A percentile compares a stretch with the other conserved stretches of the same genome.
These are phyloP conservation scores for Sitophilus oryzae DNA, from an alignment of 1,140 invertebrate genomes.

Conservation along the genomic window DNA sequence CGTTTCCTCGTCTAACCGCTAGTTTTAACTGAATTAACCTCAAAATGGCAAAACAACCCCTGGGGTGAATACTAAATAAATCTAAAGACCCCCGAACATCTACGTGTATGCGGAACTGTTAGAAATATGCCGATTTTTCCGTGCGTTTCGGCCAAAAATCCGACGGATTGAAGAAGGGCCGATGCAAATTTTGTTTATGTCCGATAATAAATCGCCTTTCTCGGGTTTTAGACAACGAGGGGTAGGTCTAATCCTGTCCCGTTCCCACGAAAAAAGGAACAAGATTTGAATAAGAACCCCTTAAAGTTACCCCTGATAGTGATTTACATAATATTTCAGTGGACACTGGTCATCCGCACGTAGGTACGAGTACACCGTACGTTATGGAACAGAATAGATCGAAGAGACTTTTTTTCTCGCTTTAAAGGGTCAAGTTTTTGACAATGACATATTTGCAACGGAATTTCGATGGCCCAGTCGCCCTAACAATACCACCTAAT, in stretches of 20 bases:
- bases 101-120: conserved; percentile 13
- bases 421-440: conserved; percentile 4
- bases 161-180: conserved; percentile 23
- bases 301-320: conserved; percentile 23
- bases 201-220: conserved; percentile 28
- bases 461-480: background rate
- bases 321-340: conserved; percentile 37
- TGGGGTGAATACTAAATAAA: conserved; percentile 27
- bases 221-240: conserved; percentile 23
- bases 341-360: conserved; percentile 34
- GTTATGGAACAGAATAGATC: conserved; percentile 22
- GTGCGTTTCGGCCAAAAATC: conserved; percentile 19
- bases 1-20: conserved; percentile 21
- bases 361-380: too few relatives aligned
- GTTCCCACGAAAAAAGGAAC: conserved; percentile 34
- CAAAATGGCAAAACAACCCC: conserved; percentile 27
- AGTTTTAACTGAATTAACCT: conserved; percentile 29
- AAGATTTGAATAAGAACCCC: conserved; percentile 34
- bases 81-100: conserved; percentile 19
- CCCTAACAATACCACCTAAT: too few relatives aligned
- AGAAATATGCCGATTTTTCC: conserved; percentile 25
- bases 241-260: conserved; percentile 23
- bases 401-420: conserved; percentile 13
- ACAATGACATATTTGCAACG: conserved; percentile 6
- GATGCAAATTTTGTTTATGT: conserved; percentile 31